Evolutionary conservation across 2,797 vertebrate species (phyloP).

Genomic region (Hozukius guyotensis): DNA sequence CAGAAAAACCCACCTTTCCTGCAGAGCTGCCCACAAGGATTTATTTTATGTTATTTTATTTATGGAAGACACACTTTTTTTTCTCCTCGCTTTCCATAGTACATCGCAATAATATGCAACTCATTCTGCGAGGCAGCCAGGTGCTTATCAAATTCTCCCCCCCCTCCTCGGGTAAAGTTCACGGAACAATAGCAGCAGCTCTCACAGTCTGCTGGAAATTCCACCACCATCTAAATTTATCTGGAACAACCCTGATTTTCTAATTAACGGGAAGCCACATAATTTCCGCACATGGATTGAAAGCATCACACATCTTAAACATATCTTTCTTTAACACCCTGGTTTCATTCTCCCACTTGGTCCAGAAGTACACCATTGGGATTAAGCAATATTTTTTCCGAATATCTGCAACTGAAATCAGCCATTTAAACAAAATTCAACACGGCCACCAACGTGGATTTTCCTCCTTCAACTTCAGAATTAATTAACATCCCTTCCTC

Average conservation of each 20-base stretch:
- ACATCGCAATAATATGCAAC: background rate
- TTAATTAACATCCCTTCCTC: background rate
- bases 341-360: background rate
- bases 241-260: background rate
- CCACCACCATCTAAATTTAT: background rate
- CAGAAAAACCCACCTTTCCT: conserved; percentile 56
- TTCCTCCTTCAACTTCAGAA: background rate
- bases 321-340: background rate
- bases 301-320: background rate
- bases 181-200: background rate
- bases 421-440: background rate
- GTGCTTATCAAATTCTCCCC: background rate
- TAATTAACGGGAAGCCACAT: background rate
- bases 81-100: conserved; percentile 25
- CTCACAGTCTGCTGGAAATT: background rate
- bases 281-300: background rate
- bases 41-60: conserved; percentile 4
- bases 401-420: background rate
- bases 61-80: conserved; percentile 19
- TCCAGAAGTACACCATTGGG: background rate
- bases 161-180: background rate
- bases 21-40: conserved; percentile 30
- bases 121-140: background rate
- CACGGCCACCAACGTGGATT: fast-evolving
- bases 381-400: background rate